Evolutionary conservation across 2,797 vertebrate species (phyloP).

Genomic region (Vireo griseus): DNA sequence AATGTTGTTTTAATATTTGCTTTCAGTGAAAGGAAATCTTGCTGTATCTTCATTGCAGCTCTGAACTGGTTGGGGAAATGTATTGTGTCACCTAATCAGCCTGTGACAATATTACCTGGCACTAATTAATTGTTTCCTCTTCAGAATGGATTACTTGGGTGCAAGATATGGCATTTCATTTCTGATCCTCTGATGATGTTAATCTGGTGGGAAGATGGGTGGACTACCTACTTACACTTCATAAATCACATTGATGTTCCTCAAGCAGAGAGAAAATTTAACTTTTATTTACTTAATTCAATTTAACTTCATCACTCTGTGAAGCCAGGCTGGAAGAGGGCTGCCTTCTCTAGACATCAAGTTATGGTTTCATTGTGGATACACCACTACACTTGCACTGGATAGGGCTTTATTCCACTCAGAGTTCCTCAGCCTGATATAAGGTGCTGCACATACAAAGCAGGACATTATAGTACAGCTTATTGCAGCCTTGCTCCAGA

Average conservation of each 20-base stretch:
- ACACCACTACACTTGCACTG: background rate
- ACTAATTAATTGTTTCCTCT: constrained; percentile 22
- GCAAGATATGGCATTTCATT: background rate
- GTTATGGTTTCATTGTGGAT: background rate
- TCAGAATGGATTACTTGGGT: background rate
- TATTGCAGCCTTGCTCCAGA: background rate
- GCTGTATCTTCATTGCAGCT: background rate
- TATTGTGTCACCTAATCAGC: background rate
- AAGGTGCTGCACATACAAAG: background rate
- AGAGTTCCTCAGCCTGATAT: accelerated
- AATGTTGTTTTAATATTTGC: constrained; percentile 22
- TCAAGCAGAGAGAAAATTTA: background rate
- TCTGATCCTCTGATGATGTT: background rate
- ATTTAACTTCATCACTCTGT: background rate
- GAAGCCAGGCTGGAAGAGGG: background rate
- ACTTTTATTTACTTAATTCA: background rate
- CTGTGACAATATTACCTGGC: background rate
- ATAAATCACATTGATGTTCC: background rate
- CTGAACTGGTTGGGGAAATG: background rate
- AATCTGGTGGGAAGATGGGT: background rate
- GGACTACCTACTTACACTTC: background rate
- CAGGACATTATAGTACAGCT: background rate
- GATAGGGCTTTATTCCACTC: background rate
- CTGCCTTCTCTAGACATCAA: background rate
- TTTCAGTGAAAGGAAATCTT: background rate